phyloP scores from a whole-genome alignment of 2,113 vertebrate genomes.

The Martes martes region DNA sequence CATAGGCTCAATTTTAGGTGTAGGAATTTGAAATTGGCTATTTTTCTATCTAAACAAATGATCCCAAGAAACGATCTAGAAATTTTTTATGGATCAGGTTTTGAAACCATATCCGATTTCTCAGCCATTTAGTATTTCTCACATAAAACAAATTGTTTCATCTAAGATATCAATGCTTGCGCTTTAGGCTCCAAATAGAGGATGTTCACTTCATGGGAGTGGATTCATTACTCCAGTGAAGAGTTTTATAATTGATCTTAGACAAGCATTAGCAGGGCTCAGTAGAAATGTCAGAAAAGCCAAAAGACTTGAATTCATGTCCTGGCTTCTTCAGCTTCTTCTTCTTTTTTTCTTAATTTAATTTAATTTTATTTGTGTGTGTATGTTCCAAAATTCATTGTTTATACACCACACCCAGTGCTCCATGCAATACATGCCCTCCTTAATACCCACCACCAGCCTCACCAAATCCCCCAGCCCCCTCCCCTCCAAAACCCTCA shows the following conservation, averaged over 20 bases:
- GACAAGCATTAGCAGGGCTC: not conserved
- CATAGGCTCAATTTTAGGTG: not conserved
- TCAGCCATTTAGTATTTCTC: not conserved
- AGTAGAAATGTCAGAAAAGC: not conserved
- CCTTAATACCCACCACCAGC: no score
- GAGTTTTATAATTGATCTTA: not conserved
- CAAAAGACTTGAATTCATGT: not conserved
- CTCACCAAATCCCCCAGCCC: no score
- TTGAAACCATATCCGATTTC: not conserved
- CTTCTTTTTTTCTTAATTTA: no score
- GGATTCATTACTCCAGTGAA: not conserved
- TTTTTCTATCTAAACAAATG: not conserved
- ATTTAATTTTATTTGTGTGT: no score
- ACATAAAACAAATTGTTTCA: not conserved
- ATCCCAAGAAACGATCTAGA: not conserved
- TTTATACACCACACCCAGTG: no score
- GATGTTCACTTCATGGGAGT: not conserved
- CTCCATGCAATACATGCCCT: no score
- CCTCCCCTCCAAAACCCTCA: no score
- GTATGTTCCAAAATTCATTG: no score
- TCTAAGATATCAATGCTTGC: not conserved
- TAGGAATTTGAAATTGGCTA: not conserved
- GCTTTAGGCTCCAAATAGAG: not conserved
- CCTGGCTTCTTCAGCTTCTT: not conserved
- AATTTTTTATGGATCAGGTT: not conserved